phyloP scores from a whole-genome alignment of 2,888 invertebrate species.

The Apodemia duryi region DNA sequence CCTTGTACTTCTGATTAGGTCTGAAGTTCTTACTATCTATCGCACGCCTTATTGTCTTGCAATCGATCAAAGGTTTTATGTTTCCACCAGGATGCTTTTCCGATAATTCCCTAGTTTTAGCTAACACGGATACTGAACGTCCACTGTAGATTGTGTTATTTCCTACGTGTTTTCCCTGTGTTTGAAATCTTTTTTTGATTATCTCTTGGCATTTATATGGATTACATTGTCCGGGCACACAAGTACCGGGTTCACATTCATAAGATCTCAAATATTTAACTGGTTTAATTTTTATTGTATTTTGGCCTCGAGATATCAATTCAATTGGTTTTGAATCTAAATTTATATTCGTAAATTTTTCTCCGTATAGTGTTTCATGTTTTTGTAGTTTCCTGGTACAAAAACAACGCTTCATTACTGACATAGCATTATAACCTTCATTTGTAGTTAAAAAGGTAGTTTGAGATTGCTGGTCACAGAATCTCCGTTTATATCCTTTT shows the following conservation, averaged over 20 bases:
- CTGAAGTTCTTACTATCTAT: not conserved
- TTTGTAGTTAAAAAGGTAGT: not conserved
- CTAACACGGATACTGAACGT: not conserved
- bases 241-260: conserved; percentile 42
- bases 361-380: conserved; percentile 3
- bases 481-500: not conserved
- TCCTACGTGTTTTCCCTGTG: not conserved
- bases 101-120: not conserved
- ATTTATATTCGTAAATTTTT: conserved; percentile 12
- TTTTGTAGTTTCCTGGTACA: conserved; percentile 24
- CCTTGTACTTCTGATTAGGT: conserved; percentile 4
- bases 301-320: conserved; percentile 27
- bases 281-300: not conserved
- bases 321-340: conserved; percentile 24
- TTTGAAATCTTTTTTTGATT: conserved; percentile 15
- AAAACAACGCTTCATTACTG: conserved; percentile 23
- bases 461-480: not conserved
- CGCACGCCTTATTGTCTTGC: not conserved
- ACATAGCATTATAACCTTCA: not conserved
- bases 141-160: not conserved
- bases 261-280: conserved; percentile 34
- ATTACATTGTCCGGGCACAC: conserved; percentile 41
- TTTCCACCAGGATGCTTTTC: not conserved
- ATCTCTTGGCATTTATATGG: conserved; percentile 32
- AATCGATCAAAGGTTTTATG: not conserved